These are phyloP conservation scores for Anabacerthia variegaticeps DNA, from an alignment of 2,797 vertebrate genomes.

Conservation along the genomic window DNA sequence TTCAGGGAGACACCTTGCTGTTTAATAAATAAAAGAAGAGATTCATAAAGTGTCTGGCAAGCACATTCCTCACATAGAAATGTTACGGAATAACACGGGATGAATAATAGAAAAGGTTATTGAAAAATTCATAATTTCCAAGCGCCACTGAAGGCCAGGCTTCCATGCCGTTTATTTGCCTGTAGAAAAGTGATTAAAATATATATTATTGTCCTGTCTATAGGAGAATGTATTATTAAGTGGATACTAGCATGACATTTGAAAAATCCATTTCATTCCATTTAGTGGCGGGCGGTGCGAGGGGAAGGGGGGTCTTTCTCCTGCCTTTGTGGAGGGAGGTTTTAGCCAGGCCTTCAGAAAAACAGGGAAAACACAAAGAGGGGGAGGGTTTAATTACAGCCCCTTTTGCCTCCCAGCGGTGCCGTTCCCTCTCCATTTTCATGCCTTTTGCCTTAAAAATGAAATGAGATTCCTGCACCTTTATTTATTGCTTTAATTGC, in stretches of 20 bases:
- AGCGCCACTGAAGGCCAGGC: slow-evolving; percentile 85
- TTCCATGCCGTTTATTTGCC: slow-evolving; percentile 79
- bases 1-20: slow-evolving; percentile 79
- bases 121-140: slow-evolving; percentile 91
- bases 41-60: slow-evolving; percentile 84
- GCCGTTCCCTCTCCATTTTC: neutral
- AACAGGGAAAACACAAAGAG: neutral
- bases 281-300: slow-evolving; percentile 57
- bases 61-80: slow-evolving; percentile 82
- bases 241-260: slow-evolving; percentile 80
- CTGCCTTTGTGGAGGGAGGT: slow-evolving; percentile 30
- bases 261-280: slow-evolving; percentile 81
- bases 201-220: slow-evolving; percentile 85
- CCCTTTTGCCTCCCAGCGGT: slow-evolving; percentile 48
- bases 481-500: slow-evolving; percentile 49
- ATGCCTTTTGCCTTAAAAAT: slow-evolving; percentile 16
- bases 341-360: slow-evolving; percentile 70
- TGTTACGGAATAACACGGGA: slow-evolving; percentile 86
- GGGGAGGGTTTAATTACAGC: slow-evolving; percentile 70
- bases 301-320: neutral
- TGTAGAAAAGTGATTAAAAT: slow-evolving; percentile 84
- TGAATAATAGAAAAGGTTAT: slow-evolving; percentile 94
- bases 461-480: slow-evolving; percentile 28
- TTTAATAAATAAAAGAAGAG: slow-evolving; percentile 91
- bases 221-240: slow-evolving; percentile 85